Percentiles rank a stretch among this genome's conserved stretches.
Evolutionary conservation across 2,888 invertebrate species (phyloP).

Genomic region (Drosophila flavopinicola): DNA sequence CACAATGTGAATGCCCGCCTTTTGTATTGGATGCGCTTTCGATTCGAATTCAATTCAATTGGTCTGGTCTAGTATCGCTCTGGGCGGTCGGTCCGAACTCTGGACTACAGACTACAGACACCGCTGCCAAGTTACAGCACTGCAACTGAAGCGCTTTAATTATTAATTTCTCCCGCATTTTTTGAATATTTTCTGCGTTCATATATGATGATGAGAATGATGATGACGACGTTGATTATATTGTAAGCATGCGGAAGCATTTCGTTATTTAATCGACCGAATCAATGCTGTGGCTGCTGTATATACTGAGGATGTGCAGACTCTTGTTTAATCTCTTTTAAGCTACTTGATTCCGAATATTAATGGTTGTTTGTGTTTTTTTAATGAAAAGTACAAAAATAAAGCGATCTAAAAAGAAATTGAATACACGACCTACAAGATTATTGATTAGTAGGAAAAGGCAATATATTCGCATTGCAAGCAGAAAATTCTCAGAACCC

Average conservation of each 20-base stretch:
- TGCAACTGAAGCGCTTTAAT: slow-evolving; percentile 44
- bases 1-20: slow-evolving; percentile 44
- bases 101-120: too few relatives aligned
- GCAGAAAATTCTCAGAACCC: too few relatives aligned
- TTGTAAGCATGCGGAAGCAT: slow-evolving; percentile 44
- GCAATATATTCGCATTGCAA: too few relatives aligned
- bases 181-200: slow-evolving; percentile 27
- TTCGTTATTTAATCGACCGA: slow-evolving; percentile 23
- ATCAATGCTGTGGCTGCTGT: background rate
- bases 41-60: slow-evolving; percentile 56
- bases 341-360: background rate
- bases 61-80: slow-evolving; percentile 31
- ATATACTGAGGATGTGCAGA: background rate
- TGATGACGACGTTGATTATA: slow-evolving; percentile 11
- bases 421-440: too few relatives aligned
- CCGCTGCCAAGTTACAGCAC: slow-evolving; percentile 35
- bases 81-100: slow-evolving; percentile 26
- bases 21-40: slow-evolving; percentile 57
- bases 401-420: too few relatives aligned
- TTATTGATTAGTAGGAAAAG: too few relatives aligned
- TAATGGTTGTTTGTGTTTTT: background rate
- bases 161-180: slow-evolving; percentile 54
- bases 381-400: too few relatives aligned
- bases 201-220: slow-evolving; percentile 1
- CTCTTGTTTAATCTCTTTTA: background rate